Conservation (phyloP, 2,888 invertebrate species). For the Chironomus riparius region DNA sequence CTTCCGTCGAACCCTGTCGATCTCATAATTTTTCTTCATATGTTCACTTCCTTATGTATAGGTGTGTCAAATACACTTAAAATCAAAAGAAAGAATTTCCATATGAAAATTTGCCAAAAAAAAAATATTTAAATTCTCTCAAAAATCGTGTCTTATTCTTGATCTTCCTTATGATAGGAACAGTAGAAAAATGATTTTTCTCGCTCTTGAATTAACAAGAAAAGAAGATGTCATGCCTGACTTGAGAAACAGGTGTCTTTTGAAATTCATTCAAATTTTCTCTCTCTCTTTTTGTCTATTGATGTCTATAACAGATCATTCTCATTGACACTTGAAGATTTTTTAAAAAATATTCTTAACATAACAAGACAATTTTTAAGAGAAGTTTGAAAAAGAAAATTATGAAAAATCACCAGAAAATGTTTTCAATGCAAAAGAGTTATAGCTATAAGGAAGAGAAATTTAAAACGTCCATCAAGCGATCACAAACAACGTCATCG, state of each 20-base stretch:
- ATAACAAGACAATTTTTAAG: background rate
- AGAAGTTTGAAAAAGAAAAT: background rate
- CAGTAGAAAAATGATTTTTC: too few species aligned
- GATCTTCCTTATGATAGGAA: too few species aligned
- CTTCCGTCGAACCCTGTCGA: too few species aligned
- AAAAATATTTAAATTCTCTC: too few species aligned
- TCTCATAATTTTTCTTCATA: too few species aligned
- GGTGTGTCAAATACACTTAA: too few species aligned
- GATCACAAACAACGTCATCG: conserved; percentile 40
- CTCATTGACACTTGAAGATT: background rate
- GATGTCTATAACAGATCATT: background rate
- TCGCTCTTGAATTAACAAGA: too few species aligned
- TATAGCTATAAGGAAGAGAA: conserved; percentile 14
- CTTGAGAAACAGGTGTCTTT: conserved; percentile 16
- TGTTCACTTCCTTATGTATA: too few species aligned
- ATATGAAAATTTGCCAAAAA: too few species aligned
- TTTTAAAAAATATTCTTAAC: background rate
- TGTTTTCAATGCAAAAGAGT: conserved; percentile 15
- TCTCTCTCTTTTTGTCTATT: background rate
- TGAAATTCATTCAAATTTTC: background rate
- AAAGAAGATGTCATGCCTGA: too few species aligned
- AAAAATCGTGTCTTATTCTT: too few species aligned
- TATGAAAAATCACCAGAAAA: conserved; percentile 3
- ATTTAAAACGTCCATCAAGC: background rate
- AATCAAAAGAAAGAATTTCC: too few species aligned